phyloP scores from a whole-genome alignment of 2,113 vertebrate genomes.

The Misgurnus mizolepis region DNA sequence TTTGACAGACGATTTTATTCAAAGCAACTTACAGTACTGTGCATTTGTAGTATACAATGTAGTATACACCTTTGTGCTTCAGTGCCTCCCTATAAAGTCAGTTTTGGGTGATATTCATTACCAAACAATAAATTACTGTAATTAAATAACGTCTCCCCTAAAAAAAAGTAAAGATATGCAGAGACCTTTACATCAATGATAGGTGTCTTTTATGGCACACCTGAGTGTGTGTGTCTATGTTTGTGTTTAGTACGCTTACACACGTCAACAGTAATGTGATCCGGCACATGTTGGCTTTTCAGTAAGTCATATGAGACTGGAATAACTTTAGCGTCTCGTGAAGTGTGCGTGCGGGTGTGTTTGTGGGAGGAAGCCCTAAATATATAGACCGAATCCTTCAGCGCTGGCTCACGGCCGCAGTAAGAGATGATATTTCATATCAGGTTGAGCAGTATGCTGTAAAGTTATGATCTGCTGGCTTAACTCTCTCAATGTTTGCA shows the following conservation, averaged over 20 bases:
- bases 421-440: conserved; percentile 39
- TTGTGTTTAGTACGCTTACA: neutral
- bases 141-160: too few species aligned
- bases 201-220: too few species aligned
- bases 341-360: conserved; percentile 18
- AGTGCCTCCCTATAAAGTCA: too few species aligned
- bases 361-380: conserved; percentile 32
- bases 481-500: conserved; percentile 18
- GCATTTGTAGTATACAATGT: too few species aligned
- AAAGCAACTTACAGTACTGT: too few species aligned
- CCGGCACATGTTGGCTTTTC: neutral
- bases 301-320: conserved; percentile 26
- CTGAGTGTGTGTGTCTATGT: neutral
- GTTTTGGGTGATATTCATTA: too few species aligned
- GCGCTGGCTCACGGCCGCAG: neutral
- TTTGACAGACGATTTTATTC: too few species aligned
- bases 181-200: too few species aligned
- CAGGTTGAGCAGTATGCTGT: neutral
- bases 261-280: conserved; percentile 32
- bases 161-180: too few species aligned
- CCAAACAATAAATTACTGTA: too few species aligned
- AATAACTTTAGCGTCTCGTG: conserved; percentile 8
- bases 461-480: conserved; percentile 21
- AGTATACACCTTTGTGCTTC: too few species aligned
- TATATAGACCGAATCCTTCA: neutral